These are phyloP conservation scores for Spodoptera picta DNA, from an alignment of 2,888 invertebrate genomes.

Conservation along the genomic window DNA sequence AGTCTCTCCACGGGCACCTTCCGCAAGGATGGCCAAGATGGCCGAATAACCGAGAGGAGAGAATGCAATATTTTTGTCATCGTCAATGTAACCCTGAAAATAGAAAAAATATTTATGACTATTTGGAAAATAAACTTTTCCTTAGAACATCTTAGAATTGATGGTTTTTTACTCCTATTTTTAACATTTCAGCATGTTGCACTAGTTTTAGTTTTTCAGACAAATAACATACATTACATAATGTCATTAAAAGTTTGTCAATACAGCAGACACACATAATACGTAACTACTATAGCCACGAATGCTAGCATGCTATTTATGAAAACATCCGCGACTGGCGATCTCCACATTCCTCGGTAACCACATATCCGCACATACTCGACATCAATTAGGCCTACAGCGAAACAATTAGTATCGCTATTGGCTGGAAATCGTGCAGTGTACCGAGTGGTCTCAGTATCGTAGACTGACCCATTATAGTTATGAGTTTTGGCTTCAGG, in stretches of 20 bases:
- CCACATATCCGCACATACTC: conserved; percentile 21
- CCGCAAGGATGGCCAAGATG: conserved; percentile 90
- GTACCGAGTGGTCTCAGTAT: conserved; percentile 8
- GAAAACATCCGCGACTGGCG: conserved; percentile 27
- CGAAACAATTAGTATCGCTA: conserved; percentile 40
- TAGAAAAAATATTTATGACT: background rate
- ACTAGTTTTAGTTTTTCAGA: too few relatives aligned
- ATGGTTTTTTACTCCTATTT: too few relatives aligned
- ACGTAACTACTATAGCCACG: background rate
- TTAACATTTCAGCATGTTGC: too few relatives aligned
- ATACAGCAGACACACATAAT: too few relatives aligned
- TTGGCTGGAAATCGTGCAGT: conserved; percentile 27
- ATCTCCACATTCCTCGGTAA: conserved; percentile 40
- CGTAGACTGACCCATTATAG: background rate
- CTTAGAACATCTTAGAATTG: too few relatives aligned
- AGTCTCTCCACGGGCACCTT: conserved; percentile 90
- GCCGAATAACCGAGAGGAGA: conserved; percentile 90
- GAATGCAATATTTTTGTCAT: conserved; percentile 89
- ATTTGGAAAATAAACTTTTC: too few relatives aligned
- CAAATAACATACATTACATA: too few relatives aligned
- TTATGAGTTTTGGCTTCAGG: background rate
- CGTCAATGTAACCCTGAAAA: conserved; percentile 86
- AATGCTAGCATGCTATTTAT: conserved; percentile 16
- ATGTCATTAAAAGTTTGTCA: too few relatives aligned
- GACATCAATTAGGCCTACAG: conserved; percentile 37